phyloP scores from a whole-genome alignment of 2,888 invertebrate genomes.

The Cactoblastis cactorum region DNA sequence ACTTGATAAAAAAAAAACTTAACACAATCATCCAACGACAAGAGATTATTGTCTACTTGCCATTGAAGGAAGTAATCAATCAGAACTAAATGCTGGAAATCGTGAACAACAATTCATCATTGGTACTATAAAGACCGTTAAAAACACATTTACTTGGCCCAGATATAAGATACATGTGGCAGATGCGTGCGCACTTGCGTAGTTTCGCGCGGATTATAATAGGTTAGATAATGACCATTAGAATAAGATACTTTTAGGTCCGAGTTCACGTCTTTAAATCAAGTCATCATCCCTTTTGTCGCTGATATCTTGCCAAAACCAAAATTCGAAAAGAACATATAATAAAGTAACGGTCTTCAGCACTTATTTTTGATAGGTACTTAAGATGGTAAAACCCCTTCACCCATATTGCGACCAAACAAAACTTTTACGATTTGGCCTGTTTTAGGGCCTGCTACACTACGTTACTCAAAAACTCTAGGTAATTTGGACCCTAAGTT shows the following conservation, averaged over 20 bases:
- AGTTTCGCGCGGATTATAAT: too few species aligned
- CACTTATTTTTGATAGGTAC: neutral
- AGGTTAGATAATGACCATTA: too few species aligned
- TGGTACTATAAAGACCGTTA: neutral
- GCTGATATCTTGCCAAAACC: too few species aligned
- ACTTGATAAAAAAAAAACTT: conserved; percentile 30
- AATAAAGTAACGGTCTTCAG: conserved; percentile 3
- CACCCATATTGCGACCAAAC: conserved; percentile 3
- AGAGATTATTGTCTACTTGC: conserved; percentile 13
- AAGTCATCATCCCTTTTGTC: too few species aligned
- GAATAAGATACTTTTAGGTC: too few species aligned
- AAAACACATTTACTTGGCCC: too few species aligned
- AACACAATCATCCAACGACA: conserved; percentile 27
- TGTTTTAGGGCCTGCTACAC: conserved; percentile 25
- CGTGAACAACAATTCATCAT: neutral
- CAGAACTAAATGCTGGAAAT: conserved; percentile 9
- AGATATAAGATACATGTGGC: too few species aligned
- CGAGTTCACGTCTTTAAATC: too few species aligned
- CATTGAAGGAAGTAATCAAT: conserved; percentile 10
- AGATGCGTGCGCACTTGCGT: too few species aligned
- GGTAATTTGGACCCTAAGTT: conserved; percentile 63
- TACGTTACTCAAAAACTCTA: conserved; percentile 48
- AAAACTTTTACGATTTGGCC: conserved; percentile 11
- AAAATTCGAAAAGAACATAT: too few species aligned
- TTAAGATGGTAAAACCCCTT: neutral